Conservation (phyloP, 2,888 invertebrate genomes). For the Stenichneumon culpator region DNA sequence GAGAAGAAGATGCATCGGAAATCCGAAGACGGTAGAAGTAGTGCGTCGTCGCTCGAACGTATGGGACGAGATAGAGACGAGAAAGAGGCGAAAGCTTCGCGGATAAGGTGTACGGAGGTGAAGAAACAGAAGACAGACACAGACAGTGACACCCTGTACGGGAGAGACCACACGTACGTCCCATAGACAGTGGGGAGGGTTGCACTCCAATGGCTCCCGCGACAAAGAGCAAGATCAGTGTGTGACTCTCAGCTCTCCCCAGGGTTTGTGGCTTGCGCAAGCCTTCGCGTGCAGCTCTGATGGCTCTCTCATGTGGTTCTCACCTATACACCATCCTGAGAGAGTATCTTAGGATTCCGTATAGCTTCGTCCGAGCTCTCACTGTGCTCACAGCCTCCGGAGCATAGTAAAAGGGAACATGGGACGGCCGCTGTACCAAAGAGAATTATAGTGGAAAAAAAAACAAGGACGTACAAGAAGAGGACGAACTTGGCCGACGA, state of each 20-base stretch:
- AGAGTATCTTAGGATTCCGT: constrained; percentile 38
- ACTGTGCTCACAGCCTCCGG: constrained; percentile 36
- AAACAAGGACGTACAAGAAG: neutral
- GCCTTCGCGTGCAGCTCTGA: constrained; percentile 63
- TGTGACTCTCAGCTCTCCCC: constrained; percentile 80
- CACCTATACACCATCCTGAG: constrained; percentile 68
- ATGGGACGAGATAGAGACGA: constrained; percentile 57
- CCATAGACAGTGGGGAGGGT: constrained; percentile 70
- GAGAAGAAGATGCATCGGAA: constrained; percentile 56
- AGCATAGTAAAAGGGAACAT: constrained; percentile 13
- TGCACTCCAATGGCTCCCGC: constrained; percentile 78
- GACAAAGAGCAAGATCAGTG: constrained; percentile 83
- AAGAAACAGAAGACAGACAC: constrained; percentile 34
- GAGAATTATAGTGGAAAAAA: neutral
- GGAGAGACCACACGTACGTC: constrained; percentile 27
- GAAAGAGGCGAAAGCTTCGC: constrained; percentile 50
- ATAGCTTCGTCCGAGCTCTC: constrained; percentile 35
- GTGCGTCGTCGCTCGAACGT: constrained; percentile 41
- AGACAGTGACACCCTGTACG: neutral
- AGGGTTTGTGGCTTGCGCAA: constrained; percentile 71
- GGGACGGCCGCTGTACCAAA: neutral
- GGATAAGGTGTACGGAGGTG: constrained; percentile 39
- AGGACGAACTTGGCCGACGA: constrained; percentile 28
- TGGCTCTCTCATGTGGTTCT: constrained; percentile 76
- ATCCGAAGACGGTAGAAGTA: constrained; percentile 43